Evolutionary conservation across 1,140 invertebrate genomes (phyloP).

Genomic region (Rhyzopertha dominica): DNA sequence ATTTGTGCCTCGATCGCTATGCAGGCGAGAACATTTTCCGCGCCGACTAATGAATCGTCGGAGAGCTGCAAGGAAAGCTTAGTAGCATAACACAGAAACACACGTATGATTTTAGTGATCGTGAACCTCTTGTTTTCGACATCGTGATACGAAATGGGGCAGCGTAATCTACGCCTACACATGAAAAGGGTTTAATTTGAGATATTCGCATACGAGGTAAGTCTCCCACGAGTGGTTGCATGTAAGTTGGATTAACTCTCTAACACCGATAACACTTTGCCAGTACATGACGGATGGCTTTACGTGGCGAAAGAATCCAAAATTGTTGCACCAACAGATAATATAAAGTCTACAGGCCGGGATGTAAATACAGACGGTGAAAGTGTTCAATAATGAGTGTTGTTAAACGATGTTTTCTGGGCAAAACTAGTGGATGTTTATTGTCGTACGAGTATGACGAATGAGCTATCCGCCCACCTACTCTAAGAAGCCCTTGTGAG

Average conservation of each 20-base stretch:
- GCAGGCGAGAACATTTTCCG: too few relatives aligned
- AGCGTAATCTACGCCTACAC: constrained; percentile 28
- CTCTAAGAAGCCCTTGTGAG: too few relatives aligned
- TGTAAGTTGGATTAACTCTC: not conserved
- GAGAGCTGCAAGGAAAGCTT: constrained; percentile 6
- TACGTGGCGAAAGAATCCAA: constrained; percentile 14
- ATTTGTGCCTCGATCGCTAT: too few relatives aligned
- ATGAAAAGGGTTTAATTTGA: constrained; percentile 3
- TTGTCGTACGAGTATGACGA: constrained; percentile 3
- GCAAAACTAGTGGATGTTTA: constrained; percentile 21
- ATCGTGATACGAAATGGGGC: constrained; percentile 26
- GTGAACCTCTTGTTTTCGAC: constrained; percentile 17
- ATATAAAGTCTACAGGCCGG: constrained; percentile 12
- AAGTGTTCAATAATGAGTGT: too few relatives aligned
- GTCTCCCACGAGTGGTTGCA: constrained; percentile 7
- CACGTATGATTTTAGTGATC: constrained; percentile 27
- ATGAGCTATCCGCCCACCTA: not conserved
- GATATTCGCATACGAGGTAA: constrained; percentile 3
- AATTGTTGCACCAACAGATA: constrained; percentile 12
- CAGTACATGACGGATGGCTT: constrained; percentile 9
- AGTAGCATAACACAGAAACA: constrained; percentile 25
- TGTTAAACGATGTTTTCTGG: constrained; percentile 13
- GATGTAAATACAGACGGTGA: constrained; percentile 16
- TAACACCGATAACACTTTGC: too few relatives aligned
- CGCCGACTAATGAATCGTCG: constrained; percentile 2